These are phyloP conservation scores for Herminia tarsipennalis DNA, from an alignment of 2,888 invertebrate genomes.

Conservation along the genomic window DNA sequence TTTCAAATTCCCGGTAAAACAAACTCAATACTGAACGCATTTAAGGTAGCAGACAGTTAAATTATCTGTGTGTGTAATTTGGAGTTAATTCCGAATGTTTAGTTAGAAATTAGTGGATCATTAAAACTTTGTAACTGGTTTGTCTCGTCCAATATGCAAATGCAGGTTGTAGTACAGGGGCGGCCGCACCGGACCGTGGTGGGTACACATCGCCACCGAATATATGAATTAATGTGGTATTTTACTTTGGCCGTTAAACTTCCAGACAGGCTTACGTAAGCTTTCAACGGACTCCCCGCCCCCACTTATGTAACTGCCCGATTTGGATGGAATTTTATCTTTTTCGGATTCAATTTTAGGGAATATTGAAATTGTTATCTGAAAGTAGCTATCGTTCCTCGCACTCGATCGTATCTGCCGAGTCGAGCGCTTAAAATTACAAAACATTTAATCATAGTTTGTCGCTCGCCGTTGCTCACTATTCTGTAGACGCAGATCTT, in stretches of 20 bases:
- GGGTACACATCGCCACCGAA: slow-evolving; percentile 15
- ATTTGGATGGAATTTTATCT: slow-evolving; percentile 62
- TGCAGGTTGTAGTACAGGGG: slow-evolving; percentile 10
- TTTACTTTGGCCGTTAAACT: slow-evolving; percentile 45
- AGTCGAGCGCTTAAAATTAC: slow-evolving; percentile 9
- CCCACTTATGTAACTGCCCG: slow-evolving; percentile 78
- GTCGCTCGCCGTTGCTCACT: slow-evolving; percentile 5
- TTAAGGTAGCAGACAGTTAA: slow-evolving; percentile 1
- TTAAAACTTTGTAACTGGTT: slow-evolving; percentile 28
- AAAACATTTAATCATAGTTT: slow-evolving; percentile 9
- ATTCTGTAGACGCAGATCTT: slow-evolving; percentile 11
- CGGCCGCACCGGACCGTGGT: slow-evolving; percentile 4
- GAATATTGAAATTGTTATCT: slow-evolving; percentile 54
- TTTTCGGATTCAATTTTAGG: slow-evolving; percentile 56
- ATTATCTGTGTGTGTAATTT: slow-evolving; percentile 37
- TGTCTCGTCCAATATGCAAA: slow-evolving; percentile 41
- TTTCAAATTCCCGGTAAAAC: slow-evolving; percentile 14
- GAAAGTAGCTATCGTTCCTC: slow-evolving; percentile 38
- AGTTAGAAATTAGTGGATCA: slow-evolving; percentile 37
- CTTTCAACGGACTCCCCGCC: slow-evolving; percentile 64
- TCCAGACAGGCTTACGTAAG: slow-evolving; percentile 79
- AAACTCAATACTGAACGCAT: slow-evolving; percentile 9
- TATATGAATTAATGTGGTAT: slow-evolving; percentile 48
- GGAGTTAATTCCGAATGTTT: slow-evolving; percentile 34
- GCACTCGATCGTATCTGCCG: slow-evolving; percentile 19